Base-by-base conservation (phyloP, 30 jellyfish, hydroid and myxozoan genomes). In the Chironex yamaguchii region DNA sequence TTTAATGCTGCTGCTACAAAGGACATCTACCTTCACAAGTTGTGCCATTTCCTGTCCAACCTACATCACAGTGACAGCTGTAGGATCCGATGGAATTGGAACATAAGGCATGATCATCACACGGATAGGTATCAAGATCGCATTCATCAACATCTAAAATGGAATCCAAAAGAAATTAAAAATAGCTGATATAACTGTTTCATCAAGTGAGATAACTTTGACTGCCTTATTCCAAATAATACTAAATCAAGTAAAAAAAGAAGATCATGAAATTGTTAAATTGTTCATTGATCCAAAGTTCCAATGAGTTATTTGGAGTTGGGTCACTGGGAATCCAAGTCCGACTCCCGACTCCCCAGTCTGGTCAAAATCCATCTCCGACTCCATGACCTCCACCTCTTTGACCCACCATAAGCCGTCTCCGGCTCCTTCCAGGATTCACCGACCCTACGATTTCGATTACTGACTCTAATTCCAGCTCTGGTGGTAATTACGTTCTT, bases 31-130 rank as follows among this genome's bases (percentile, higher is more conserved):
- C 98, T 85, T 34, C 35, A 75, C 98, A 85, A 51, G 36, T 33
- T 9, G 95, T 71, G 3, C 98, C 98, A 76, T 92, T 81, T 63
- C 98, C 98, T 20, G 87, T 86, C 84, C 89, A 92, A 1, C 98
- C 98, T 0, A 48, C 78, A 22, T 71, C 88, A 62, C 98, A 92
- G 25, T 31, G 34, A 85, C 98, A 92, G 31, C 23, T 26, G 49
- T 67, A 92, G 1, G 96, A 70, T 4, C 98, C 98, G 2, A 30
- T 51, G 3, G 91, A 50, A 62, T 92, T 92, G 52, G 62, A 13
- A 53, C 98, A 92, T 6, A 86, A 17, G 1, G 98, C 98, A 32
- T 79, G 65, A 3, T 36, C 85, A 36, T 81, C 92, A 53, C 99
- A 94, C 13, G 95, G 93, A 36, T 75, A 34, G 20, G 50, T 54